These are phyloP conservation scores for Istiophorus platypterus DNA, from an alignment of 2,113 vertebrate species.

Conservation along the genomic window DNA sequence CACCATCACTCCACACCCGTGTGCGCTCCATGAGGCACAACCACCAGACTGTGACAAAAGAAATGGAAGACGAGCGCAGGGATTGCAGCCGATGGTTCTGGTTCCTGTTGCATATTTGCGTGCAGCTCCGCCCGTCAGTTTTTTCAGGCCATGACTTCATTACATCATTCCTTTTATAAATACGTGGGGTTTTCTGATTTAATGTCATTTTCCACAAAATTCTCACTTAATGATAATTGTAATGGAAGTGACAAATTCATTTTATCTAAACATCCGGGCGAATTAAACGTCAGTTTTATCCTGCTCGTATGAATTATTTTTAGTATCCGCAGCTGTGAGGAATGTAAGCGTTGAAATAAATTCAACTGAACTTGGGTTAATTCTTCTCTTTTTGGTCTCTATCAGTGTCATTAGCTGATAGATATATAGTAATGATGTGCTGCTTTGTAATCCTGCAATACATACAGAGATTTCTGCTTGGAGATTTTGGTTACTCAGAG, in stretches of 20 bases:
- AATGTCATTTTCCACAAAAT: slow-evolving; percentile 31
- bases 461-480: not conserved
- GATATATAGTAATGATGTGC: not conserved
- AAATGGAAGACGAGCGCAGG: slow-evolving; percentile 20
- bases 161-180: slow-evolving; percentile 35
- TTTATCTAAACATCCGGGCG: not conserved
- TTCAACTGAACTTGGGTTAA: not conserved
- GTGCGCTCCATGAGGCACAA: not conserved
- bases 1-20: not conserved
- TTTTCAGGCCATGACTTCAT: not conserved
- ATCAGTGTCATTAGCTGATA: not conserved
- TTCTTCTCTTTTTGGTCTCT: not conserved
- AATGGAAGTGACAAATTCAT: not conserved
- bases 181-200: slow-evolving; percentile 1
- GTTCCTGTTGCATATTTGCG: slow-evolving; percentile 29
- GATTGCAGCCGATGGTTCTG: slow-evolving; percentile 24
- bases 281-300: slow-evolving; percentile 18
- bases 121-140: slow-evolving; percentile 1
- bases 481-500: slow-evolving; percentile 3
- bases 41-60: slow-evolving; percentile 30
- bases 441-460: slow-evolving; percentile 11
- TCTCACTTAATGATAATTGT: slow-evolving; percentile 29
- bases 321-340: not conserved
- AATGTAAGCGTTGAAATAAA: slow-evolving; percentile 1
- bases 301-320: not conserved